Percentiles rank a stretch among this genome's conserved stretches.
Conservation (phyloP, 2,888 invertebrate species). For the Esperia sulphurella region DNA sequence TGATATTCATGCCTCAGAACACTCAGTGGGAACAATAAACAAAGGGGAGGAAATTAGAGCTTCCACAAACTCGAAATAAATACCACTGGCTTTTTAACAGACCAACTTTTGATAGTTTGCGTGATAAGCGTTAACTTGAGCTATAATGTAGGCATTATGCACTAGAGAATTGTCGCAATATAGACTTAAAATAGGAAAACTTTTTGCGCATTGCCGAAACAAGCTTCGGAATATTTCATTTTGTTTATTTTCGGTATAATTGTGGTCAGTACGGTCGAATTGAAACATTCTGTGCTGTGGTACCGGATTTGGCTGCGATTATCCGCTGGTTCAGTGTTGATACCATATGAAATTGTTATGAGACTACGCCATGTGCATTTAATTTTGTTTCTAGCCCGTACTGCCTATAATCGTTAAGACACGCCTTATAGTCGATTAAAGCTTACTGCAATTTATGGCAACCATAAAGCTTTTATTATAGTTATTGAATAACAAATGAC, state of each 20-base stretch:
- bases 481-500: not conserved
- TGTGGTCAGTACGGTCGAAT: conserved; percentile 8
- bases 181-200: conserved; percentile 48
- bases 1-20: conserved; percentile 16
- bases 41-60: conserved; percentile 3
- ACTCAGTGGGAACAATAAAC: conserved; percentile 12
- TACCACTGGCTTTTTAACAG: conserved; percentile 3
- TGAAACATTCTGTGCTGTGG: not conserved
- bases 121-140: conserved; percentile 33
- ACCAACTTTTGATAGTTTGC: conserved; percentile 17
- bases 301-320: conserved; percentile 32
- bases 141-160: conserved; percentile 43
- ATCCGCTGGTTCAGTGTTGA: conserved; percentile 26
- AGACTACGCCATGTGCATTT: conserved; percentile 17
- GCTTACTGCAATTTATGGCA: conserved; percentile 30
- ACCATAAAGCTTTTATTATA: conserved; percentile 10
- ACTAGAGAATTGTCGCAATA: conserved; percentile 37
- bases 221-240: conserved; percentile 23
- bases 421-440: conserved; percentile 2
- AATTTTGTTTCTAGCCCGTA: conserved; percentile 7
- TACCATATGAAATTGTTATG: conserved; percentile 39
- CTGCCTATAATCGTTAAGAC: conserved; percentile 8
- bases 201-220: conserved; percentile 44
- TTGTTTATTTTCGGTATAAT: conserved; percentile 12
- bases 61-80: not conserved